Base-by-base conservation (phyloP, 2,797 vertebrate species). In the Catostomus latipinnis region DNA sequence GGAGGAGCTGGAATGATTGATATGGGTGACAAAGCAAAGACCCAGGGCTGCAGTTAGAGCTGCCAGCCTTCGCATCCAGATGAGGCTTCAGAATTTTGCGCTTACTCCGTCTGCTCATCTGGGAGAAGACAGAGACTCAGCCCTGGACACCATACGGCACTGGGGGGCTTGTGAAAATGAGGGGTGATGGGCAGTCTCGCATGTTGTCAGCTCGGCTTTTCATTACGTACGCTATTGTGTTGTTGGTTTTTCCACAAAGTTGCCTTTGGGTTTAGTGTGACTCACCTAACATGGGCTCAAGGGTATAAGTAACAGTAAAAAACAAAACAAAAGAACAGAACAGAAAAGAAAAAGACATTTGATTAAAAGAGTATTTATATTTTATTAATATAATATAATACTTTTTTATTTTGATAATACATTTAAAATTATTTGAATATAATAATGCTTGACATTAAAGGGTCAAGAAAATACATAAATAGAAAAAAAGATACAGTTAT, bases 1-100 rank as follows among this genome's bases (percentile, higher is more conserved):
- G 77, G 48, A 84, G 76, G 81, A 84, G 82, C 43, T 68, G 81
- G 83, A 71, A 86, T 90, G 89, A 91, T 92, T 86, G 79, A 93
- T 91, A 86, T 14, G 6, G 77, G 81, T 86, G 88, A 91, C 84
- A 89, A 82, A 87, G 74, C 65, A 72, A 69, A 81, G 84, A 83
- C 85, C 83, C 82, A 66, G 72, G 80, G 60, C 82, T 78, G 84
- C 81, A 65, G 80, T 74, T 34, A 60, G 11, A 8, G 76, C 75
- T 76, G 18, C 76, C 75, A 87, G 62, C 62, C 80, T 81, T 63
- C 79, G n/a, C 56, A 43, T 79, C 63, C 46, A 66, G 65, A 81
- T 68, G 69, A 81, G 74, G 60, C 81, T 74, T 76, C 46, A 60
- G 78, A 43, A 46, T 80, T 76, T 57, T 8, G 22, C 43, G 13